These are phyloP conservation scores for Xenus cinereus DNA, from an alignment of 2,113 vertebrate species.

Conservation along the genomic window DNA sequence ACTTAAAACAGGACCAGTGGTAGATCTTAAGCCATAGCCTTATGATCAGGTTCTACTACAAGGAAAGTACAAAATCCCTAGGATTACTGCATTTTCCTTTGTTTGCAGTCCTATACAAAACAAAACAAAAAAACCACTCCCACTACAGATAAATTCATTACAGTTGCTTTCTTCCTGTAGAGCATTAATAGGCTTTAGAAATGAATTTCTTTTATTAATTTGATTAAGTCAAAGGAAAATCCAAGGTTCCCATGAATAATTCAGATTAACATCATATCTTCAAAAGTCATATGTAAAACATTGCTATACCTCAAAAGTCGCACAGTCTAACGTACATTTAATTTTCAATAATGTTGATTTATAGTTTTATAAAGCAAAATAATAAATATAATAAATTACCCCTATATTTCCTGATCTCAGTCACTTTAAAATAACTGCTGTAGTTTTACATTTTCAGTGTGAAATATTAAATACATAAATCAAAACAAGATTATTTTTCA, in stretches of 20 bases:
- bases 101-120: not conserved
- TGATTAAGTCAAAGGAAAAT: conserved; percentile 72
- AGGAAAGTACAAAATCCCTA: not conserved
- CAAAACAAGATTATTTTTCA: conserved; percentile 86
- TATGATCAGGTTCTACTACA: not conserved
- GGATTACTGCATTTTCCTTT: not conserved
- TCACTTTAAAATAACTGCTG: conserved; percentile 80
- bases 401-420: conserved; percentile 84
- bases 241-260: conserved; percentile 79
- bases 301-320: conserved; percentile 72
- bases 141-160: conserved; percentile 38
- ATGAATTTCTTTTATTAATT: conserved; percentile 75
- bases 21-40: not conserved
- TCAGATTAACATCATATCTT: conserved; percentile 79
- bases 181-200: conserved; percentile 68
- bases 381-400: conserved; percentile 94
- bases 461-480: conserved; percentile 98
- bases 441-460: conserved; percentile 86
- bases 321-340: conserved; percentile 78
- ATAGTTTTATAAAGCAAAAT: conserved; percentile 91
- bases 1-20: not conserved
- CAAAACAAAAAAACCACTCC: not conserved
- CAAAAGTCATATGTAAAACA: conserved; percentile 82
- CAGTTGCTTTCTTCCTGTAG: conserved; percentile 29
- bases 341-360: conserved; percentile 87